phyloP scores from a whole-genome alignment of 2,888 invertebrate genomes.

The Calameuta idolon region DNA sequence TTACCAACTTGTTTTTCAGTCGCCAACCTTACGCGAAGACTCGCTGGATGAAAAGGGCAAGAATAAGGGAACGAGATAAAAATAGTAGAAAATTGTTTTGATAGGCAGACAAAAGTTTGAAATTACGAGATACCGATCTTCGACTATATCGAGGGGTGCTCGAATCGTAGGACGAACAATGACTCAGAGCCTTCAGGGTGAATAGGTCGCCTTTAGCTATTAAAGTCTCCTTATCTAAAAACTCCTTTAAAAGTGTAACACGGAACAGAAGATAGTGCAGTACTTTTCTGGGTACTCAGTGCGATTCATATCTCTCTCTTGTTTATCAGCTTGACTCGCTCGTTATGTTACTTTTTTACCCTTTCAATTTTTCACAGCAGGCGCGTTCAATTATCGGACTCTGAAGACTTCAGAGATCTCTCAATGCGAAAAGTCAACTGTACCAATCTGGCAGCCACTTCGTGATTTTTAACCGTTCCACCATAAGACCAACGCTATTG shows the following conservation, averaged over 20 bases:
- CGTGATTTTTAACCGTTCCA: background rate
- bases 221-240: slow-evolving; percentile 57
- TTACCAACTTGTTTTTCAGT: background rate
- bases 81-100: background rate
- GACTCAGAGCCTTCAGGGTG: background rate
- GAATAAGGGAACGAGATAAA: slow-evolving; percentile 5
- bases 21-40: background rate
- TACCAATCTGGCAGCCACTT: background rate
- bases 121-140: slow-evolving; percentile 40
- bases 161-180: background rate
- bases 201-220: slow-evolving; percentile 43
- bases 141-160: background rate
- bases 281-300: slow-evolving; percentile 29
- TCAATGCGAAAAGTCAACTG: background rate
- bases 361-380: slow-evolving; percentile 33
- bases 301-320: slow-evolving; percentile 45
- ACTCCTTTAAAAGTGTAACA: slow-evolving; percentile 54
- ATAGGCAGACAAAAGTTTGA: slow-evolving; percentile 34
- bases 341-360: slow-evolving; percentile 38
- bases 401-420: background rate
- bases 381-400: background rate
- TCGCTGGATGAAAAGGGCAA: background rate
- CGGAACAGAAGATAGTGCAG: slow-evolving; percentile 44
- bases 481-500: background rate
- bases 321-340: slow-evolving; percentile 50